A percentile compares a stretch with the other conserved stretches of the same genome.
Evolutionary conservation across 23 tunicate genomes (phyloP).

Genomic region (Styela clava): DNA sequence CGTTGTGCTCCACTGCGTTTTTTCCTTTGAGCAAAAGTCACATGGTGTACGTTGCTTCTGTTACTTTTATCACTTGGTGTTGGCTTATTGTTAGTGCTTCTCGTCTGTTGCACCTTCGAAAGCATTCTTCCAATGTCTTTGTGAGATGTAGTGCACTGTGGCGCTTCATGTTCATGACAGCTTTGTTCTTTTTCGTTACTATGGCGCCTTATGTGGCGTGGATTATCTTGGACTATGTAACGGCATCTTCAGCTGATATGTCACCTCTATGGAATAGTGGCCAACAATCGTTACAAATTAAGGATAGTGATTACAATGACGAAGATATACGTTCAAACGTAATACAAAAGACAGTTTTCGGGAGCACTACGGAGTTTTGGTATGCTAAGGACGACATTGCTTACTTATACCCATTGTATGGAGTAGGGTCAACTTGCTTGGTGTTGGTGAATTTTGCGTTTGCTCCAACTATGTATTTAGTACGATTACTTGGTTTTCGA

Average conservation of each 20-base stretch:
- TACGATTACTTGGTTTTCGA: conserved; percentile 68
- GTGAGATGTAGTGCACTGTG: conserved; percentile 96
- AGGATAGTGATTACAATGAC: not conserved
- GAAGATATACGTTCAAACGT: not conserved
- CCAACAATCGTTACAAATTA: not conserved
- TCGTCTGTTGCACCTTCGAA: conserved; percentile 76
- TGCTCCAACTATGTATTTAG: conserved; percentile 58
- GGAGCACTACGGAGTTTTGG: not conserved
- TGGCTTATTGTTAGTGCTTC: conserved; percentile 44
- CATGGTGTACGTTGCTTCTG: conserved; percentile 24
- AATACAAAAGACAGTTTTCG: not conserved
- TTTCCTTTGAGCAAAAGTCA: conserved; percentile 55
- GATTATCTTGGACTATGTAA: conserved; percentile 42
- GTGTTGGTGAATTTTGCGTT: conserved; percentile 45
- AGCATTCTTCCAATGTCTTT: conserved; percentile 73
- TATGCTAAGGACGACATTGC: not conserved
- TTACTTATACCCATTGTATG: not conserved
- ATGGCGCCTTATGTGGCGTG: conserved; percentile 39
- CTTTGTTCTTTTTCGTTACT: conserved; percentile 44
- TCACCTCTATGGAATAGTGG: conserved; percentile 23
- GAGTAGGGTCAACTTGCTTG: conserved; percentile 32
- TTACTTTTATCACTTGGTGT: conserved; percentile 49
- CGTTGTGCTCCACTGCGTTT: conserved; percentile 39
- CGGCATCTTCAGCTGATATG: not conserved
- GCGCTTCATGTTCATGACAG: conserved; percentile 66